Base-by-base conservation (phyloP, 2,888 invertebrate species). In the Drosophila anomelani region DNA sequence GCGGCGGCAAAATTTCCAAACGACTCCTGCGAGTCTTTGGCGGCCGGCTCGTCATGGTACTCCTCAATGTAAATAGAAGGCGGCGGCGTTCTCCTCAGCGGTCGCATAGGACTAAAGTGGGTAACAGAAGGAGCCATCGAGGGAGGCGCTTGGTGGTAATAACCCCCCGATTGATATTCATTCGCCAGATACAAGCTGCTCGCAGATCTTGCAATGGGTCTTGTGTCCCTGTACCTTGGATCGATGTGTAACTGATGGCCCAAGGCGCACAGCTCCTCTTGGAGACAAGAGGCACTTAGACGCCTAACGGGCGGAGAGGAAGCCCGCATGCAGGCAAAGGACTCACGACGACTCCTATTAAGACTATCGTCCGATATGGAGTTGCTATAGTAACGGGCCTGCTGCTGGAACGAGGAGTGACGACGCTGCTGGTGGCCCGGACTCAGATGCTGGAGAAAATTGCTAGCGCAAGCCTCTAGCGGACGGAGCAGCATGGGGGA, bases 21-120 rank as follows among this genome's bases (percentile, higher is more conserved):
- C 0, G 91, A 92, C 62, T 92, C 92, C 62, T 87, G 91, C 3
- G 92, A 92, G 32, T 89, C 91, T 47, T 81, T 69, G 4, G 82
- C 38, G 20, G 81, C 38, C 20, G 81, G 82, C n/a, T 90, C 90
- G 56, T 90, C 90, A 54, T 78, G 80, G 73, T 92, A 93, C 70
- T 93, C 91, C 77, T 93, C 92, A 29, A 93, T 92, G 43, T 88
- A 92, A 53, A 93, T 92, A 0, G 92, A 92, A 7, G 93, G 92
- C 53, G 90, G 87, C 12, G 91, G 90, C 0, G 91, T 91, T 58
- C 81, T 80, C 4, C 87, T 75, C 55, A 80, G 57, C 12, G 86
- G 88, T 36, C 89, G 79, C 70, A 89, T 54, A 2, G 89, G 85
- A 78, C 85, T 89, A 23, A 87, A 84, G 43, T 87, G 78, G 3